Evolutionary conservation across 2,888 invertebrate species (phyloP).

Genomic region (Torymus auratus): DNA sequence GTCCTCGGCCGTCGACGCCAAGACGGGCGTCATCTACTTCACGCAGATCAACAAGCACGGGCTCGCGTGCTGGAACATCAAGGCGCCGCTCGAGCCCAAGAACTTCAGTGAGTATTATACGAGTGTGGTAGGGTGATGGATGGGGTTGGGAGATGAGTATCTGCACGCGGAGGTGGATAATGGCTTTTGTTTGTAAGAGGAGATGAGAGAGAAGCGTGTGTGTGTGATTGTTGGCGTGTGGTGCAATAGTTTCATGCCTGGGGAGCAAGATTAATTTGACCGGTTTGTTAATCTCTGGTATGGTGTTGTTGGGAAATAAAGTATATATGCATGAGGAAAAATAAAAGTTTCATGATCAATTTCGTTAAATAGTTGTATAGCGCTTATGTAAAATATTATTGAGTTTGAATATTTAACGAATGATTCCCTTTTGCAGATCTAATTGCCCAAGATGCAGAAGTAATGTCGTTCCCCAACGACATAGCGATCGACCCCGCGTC

Average conservation of each 20-base stretch:
- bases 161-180: background rate
- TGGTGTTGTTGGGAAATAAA: no score
- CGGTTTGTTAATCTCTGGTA: no score
- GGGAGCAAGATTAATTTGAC: no score
- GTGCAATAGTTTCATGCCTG: no score
- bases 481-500: conserved; percentile 73
- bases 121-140: no score
- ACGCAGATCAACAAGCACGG: conserved; percentile 87
- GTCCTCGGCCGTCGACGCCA: conserved; percentile 84
- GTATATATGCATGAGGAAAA: no score
- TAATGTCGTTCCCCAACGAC: conserved; percentile 88
- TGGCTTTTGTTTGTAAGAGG: background rate
- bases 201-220: background rate
- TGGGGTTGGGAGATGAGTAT: no score
- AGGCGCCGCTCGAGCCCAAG: conserved; percentile 81
- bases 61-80: conserved; percentile 88
- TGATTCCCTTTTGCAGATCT: conserved; percentile 78
- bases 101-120: conserved; percentile 75
- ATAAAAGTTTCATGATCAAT: no score
- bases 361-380: background rate
- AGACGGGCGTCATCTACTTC: conserved; percentile 85
- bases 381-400: no score
- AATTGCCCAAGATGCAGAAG: conserved; percentile 83
- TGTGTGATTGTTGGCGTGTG: no score
- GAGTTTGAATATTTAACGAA: no score